Conservation (phyloP, 2,888 invertebrate genomes). For the Eupithecia insigniata region DNA sequence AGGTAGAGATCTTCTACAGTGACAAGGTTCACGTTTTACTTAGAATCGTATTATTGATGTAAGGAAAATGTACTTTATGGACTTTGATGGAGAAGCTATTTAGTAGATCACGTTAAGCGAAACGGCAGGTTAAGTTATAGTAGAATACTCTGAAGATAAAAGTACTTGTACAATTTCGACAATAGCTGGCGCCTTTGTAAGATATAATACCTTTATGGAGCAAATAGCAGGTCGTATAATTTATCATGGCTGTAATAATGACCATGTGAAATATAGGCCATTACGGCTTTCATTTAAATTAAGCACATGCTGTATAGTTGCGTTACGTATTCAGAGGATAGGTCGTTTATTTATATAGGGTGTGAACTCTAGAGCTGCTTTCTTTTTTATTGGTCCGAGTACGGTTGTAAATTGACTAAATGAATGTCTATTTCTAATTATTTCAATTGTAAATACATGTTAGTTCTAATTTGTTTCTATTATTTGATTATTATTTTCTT, state of each 20-base stretch:
- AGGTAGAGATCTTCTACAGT: background rate
- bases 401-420: background rate
- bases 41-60: background rate
- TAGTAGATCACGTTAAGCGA: background rate
- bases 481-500: too few species aligned
- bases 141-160: slow-evolving; percentile 3
- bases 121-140: background rate
- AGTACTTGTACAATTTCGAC: slow-evolving; percentile 27
- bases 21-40: background rate
- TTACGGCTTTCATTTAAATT: slow-evolving; percentile 40
- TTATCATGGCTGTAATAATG: slow-evolving; percentile 42
- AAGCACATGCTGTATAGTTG: slow-evolving; percentile 31
- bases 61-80: background rate
- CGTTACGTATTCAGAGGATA: slow-evolving; percentile 4
- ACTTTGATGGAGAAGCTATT: background rate
- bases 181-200: slow-evolving; percentile 50
- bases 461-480: too few species aligned
- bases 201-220: slow-evolving; percentile 36
- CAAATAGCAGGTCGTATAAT: slow-evolving; percentile 45
- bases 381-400: slow-evolving; percentile 5
- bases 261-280: slow-evolving; percentile 45
- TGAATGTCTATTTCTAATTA: background rate
- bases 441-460: too few species aligned
- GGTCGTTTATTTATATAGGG: slow-evolving; percentile 6
- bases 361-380: slow-evolving; percentile 19